Evolutionary conservation across 92 coral and sea anemone species (phyloP).

Genomic region (Meandrina meandrites): DNA sequence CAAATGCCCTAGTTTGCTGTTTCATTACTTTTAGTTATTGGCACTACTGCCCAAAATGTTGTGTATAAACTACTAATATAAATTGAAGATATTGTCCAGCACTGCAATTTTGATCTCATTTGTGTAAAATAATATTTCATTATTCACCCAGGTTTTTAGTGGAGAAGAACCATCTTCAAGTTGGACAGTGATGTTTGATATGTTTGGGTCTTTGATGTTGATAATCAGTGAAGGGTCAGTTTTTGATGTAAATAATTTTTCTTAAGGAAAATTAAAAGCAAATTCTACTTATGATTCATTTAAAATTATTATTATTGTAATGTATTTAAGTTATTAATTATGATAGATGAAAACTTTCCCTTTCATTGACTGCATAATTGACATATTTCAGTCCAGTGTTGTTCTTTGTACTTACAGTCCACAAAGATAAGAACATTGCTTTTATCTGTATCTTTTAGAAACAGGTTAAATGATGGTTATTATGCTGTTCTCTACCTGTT

Average conservation of each 20-base stretch:
- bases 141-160: constrained; percentile 31
- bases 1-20: not conserved
- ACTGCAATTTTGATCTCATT: not conserved
- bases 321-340: too few relatives aligned
- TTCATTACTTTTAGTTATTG: not conserved
- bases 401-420: not conserved
- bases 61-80: not conserved
- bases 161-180: constrained; percentile 51
- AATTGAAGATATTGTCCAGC: not conserved
- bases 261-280: not conserved
- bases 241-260: not conserved
- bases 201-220: constrained; percentile 51
- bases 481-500: not conserved
- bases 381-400: not conserved
- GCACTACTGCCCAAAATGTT: not conserved
- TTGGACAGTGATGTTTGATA: constrained; percentile 60
- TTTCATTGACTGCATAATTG: not conserved
- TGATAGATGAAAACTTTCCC: not conserved
- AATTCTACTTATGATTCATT: too few relatives aligned
- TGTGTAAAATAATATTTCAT: not conserved
- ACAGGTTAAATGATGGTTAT: not conserved
- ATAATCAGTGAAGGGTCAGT: constrained; percentile 49
- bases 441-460: too few relatives aligned
- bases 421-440: not conserved
- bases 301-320: too few relatives aligned